Conservation (phyloP, 2,797 vertebrate species). For the Oreonectes daqikongensis region DNA sequence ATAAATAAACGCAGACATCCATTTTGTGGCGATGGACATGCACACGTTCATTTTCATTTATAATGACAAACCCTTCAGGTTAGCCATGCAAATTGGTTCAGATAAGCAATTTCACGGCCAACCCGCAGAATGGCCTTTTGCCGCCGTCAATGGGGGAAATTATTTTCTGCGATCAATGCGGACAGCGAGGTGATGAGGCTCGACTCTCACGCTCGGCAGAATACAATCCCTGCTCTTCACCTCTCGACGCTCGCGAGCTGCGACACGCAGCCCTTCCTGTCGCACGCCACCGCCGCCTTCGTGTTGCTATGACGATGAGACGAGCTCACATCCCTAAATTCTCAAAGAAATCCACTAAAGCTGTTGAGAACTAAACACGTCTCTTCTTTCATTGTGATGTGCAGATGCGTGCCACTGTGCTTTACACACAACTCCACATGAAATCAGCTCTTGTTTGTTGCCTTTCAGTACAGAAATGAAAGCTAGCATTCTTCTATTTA, state of each 20-base stretch:
- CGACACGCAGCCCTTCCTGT: neutral
- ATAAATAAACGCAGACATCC: neutral
- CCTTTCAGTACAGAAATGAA: neutral
- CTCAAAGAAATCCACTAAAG: neutral
- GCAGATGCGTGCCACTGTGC: no score
- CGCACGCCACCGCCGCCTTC: neutral
- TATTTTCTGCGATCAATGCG: constrained; percentile 42
- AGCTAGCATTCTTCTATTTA: neutral
- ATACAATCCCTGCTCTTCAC: constrained; percentile 38
- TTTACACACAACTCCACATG: no score
- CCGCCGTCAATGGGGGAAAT: constrained; percentile 38
- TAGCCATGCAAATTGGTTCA: constrained; percentile 55
- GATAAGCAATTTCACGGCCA: constrained; percentile 55
- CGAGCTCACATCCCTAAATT: neutral
- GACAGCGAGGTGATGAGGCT: constrained; percentile 31
- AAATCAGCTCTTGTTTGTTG: no score
- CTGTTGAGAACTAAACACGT: neutral
- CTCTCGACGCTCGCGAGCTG: neutral
- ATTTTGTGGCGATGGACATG: constrained; percentile 9
- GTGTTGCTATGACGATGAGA: constrained; percentile 45
- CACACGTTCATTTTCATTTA: constrained; percentile 48
- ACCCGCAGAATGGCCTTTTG: constrained; percentile 39
- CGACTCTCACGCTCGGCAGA: constrained; percentile 34
- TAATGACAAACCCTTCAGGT: constrained; percentile 48
- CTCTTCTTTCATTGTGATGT: neutral